phyloP scores from a whole-genome alignment of 2,113 vertebrate genomes.

The Cepphus grylle region DNA sequence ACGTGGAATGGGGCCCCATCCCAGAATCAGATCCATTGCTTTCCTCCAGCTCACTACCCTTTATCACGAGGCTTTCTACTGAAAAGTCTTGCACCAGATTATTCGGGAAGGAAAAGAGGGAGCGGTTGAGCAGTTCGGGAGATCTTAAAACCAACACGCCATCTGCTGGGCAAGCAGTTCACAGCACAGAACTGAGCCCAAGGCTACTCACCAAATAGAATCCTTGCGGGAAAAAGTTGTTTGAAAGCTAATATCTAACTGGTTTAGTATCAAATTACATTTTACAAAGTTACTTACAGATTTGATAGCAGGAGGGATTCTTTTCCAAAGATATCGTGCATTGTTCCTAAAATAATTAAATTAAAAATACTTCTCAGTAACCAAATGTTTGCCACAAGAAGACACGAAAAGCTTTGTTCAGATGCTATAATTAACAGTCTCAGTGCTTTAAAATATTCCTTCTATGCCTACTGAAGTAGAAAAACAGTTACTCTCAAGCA shows the following conservation, averaged over 20 bases:
- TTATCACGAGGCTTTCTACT: background rate
- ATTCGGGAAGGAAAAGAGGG: background rate
- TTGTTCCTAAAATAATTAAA: slow-evolving; percentile 84
- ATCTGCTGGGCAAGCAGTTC: background rate
- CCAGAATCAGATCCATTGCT: background rate
- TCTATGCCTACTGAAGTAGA: background rate
- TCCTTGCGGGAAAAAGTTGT: too few relatives aligned
- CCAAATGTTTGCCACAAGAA: background rate
- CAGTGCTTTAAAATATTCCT: background rate
- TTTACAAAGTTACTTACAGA: slow-evolving; percentile 78
- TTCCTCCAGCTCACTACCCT: background rate
- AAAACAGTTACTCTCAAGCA: background rate
- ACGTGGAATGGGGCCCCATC: background rate
- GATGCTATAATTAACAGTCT: background rate
- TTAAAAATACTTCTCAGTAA: background rate
- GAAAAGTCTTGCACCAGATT: background rate
- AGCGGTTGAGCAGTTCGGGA: background rate
- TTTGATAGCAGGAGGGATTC: slow-evolving; percentile 91
- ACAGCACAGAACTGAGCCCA: background rate
- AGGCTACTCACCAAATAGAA: background rate
- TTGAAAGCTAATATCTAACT: background rate
- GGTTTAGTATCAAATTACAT: background rate
- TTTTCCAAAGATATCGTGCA: slow-evolving; percentile 94
- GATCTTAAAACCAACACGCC: background rate
- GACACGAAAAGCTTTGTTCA: background rate